These are phyloP conservation scores for Amphipyra berbera DNA, from an alignment of 2,888 invertebrate species.

Conservation along the genomic window DNA sequence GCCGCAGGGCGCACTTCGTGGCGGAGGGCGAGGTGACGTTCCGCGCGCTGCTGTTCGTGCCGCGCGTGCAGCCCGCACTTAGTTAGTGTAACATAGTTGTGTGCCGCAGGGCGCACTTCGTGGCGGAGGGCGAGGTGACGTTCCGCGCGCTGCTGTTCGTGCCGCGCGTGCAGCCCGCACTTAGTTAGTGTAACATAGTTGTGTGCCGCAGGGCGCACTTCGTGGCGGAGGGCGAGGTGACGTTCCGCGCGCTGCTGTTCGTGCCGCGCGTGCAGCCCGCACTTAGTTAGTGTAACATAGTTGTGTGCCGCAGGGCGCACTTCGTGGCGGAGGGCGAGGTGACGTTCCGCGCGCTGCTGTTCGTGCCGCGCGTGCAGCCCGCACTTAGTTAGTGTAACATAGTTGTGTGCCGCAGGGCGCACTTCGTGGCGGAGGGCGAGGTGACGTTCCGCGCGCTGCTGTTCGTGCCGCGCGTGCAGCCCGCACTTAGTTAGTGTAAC, in stretches of 20 bases:
- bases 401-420: too few species aligned
- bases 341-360: constrained; percentile 98
- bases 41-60: constrained; percentile 98
- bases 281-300: too few species aligned
- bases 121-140: constrained; percentile 99
- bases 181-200: too few species aligned
- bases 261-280: constrained; percentile 97
- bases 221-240: constrained; percentile 99
- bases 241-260: constrained; percentile 98
- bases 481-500: too few species aligned
- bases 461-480: constrained; percentile 97
- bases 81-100: too few species aligned
- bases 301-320: constrained; percentile 95
- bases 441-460: constrained; percentile 99
- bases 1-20: constrained; percentile 96
- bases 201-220: constrained; percentile 97
- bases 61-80: constrained; percentile 96
- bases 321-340: constrained; percentile 99
- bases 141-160: constrained; percentile 99
- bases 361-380: constrained; percentile 97
- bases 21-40: constrained; percentile 99
- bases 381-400: too few species aligned
- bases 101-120: constrained; percentile 96
- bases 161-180: constrained; percentile 96
- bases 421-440: constrained; percentile 99